Percentiles rank a stretch among this genome's conserved stretches.
Conservation (phyloP, 64 coral and sea anemone genomes). For the Anthopleura sola region DNA sequence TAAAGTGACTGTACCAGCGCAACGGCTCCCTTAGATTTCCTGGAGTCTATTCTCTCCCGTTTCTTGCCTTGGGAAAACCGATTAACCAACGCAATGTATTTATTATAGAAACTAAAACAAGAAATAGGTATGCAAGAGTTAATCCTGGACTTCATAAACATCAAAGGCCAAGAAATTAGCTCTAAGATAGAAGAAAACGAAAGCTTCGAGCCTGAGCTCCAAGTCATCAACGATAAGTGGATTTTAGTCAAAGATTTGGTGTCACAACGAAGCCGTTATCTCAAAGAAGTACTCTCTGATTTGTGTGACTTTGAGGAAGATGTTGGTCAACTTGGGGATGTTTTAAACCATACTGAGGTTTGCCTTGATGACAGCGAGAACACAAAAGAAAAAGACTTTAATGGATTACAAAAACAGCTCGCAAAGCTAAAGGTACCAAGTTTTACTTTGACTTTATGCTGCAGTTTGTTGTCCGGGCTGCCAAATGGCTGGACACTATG, state of each 20-base stretch:
- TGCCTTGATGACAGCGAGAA: conserved; percentile 69
- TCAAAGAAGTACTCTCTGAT: conserved; percentile 54
- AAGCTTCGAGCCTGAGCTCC: conserved; percentile 68
- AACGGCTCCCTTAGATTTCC: no score
- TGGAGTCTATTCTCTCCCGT: no score
- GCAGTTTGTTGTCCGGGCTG: no score
- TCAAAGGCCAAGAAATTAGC: conserved; percentile 90
- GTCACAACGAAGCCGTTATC: conserved; percentile 38
- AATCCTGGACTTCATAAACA: conserved; percentile 82
- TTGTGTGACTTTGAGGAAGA: conserved; percentile 70
- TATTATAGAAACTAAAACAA: conserved; percentile 54
- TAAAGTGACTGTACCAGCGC: no score
- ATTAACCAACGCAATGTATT: no score
- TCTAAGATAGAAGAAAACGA: conserved; percentile 57
- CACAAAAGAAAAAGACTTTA: conserved; percentile 59
- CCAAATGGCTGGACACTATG: no score
- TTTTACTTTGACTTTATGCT: no score
- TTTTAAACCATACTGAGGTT: conserved; percentile 85
- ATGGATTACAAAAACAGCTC: conserved; percentile 83
- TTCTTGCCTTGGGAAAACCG: no score
- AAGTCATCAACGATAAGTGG: conserved; percentile 81
- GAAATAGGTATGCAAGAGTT: conserved; percentile 90
- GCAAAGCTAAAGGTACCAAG: conserved; percentile 79
- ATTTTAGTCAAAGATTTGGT: conserved; percentile 50
- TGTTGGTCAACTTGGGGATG: conserved; percentile 58